These are phyloP conservation scores for Amorpha juglandis DNA, from an alignment of 2,888 invertebrate species.

Conservation along the genomic window DNA sequence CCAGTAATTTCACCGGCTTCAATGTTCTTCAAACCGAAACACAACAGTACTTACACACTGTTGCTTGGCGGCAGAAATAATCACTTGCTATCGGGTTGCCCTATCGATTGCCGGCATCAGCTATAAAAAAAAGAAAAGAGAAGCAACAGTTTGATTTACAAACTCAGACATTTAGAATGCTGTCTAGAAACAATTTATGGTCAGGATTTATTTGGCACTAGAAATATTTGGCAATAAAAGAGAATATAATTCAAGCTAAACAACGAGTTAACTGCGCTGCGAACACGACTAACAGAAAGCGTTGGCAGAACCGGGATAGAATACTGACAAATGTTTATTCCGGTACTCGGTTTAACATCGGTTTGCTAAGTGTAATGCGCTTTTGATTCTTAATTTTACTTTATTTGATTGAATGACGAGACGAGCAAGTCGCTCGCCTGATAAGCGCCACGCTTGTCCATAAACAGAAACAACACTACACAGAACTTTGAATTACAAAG, in stretches of 20 bases:
- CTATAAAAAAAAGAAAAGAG: too few relatives aligned
- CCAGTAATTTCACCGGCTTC: too few relatives aligned
- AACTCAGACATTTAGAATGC: neutral
- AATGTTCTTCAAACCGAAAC: too few relatives aligned
- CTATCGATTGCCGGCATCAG: too few relatives aligned
- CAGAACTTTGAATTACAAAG: too few relatives aligned
- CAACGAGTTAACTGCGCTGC: constrained; percentile 24
- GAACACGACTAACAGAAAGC: constrained; percentile 25
- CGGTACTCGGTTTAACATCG: neutral
- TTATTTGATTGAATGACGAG: too few relatives aligned
- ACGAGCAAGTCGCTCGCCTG: too few relatives aligned
- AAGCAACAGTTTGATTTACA: neutral
- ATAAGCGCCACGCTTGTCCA: too few relatives aligned
- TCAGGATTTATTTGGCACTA: neutral
- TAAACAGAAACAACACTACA: too few relatives aligned
- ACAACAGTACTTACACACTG: too few relatives aligned
- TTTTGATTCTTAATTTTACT: neutral
- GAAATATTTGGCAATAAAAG: constrained; percentile 21
- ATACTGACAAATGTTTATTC: neutral
- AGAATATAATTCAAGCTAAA: constrained; percentile 25
- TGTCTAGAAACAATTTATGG: neutral
- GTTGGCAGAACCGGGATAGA: neutral
- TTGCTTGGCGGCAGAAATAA: too few relatives aligned
- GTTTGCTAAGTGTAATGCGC: neutral
- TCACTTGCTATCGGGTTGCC: too few relatives aligned